Base-by-base conservation (phyloP, 2,113 vertebrate species). In the Leuciscus idus region DNA sequence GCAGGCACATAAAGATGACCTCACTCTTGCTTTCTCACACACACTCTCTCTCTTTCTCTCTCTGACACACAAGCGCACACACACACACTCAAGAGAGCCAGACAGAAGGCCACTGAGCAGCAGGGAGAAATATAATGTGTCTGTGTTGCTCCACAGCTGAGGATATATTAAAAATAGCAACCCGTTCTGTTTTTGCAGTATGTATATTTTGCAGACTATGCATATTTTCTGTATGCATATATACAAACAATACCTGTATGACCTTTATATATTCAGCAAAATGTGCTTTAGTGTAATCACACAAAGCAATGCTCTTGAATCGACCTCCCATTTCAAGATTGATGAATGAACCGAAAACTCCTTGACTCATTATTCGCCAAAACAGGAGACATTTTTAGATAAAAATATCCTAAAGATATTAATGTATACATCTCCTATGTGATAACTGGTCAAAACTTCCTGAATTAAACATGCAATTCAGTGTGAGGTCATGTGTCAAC, bases 1-100 rank as follows among this genome's bases (percentile, higher is more conserved):
- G 75, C n/a, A 68, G 46, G 19, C 46, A 79, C 28, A 80, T 55
- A 33, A 46, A 46, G 84, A 86, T 80, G 48, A 81, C 76, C n/a
- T 80, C 84, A 72, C 33, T 57, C 23, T 48, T 9, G 0, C 17
- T 57, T 10, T 48, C 15, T n/a, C 39, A 13, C 62, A 10, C 19
- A 26, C 57, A 10, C 11, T 50, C 84, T 33, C 26, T n/a, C 17
- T 66, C 26, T 4, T 6, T 28, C 21, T n/a, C 43, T 19, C 23
- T 36, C 59, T 12, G 21, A 26, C n/a, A 50, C 28, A 17, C 61
- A 19, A n/a, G 23, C 33, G 11, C 33, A 11, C 68, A 43, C 36
- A 26, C 23, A 74, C 72, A 48, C 72, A 46, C 17, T 4, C 4
- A 9, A 17, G 6, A 26, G 68, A 26, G 30, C 46, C 28, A 74